These are phyloP conservation scores for Caenorhabditis panamensis DNA, from an alignment of 2,888 invertebrate genomes.

Conservation along the genomic window DNA sequence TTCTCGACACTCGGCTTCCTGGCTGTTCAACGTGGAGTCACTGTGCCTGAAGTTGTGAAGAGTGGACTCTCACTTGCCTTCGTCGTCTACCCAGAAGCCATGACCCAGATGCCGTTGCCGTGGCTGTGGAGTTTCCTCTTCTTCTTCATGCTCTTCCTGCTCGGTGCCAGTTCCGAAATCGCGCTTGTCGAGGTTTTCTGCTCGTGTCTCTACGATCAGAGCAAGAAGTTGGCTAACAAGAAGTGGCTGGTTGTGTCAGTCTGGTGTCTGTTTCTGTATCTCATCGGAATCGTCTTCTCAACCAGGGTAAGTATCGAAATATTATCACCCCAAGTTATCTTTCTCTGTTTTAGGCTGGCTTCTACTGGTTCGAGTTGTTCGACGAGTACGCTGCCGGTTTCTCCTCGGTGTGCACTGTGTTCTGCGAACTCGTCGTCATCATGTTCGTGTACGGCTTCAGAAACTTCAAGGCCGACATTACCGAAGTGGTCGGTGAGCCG, in stretches of 20 bases:
- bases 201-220: constrained; percentile 56
- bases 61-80: constrained; percentile 82
- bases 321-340: background rate
- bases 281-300: constrained; percentile 39
- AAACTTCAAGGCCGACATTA: constrained; percentile 48
- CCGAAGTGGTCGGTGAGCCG: constrained; percentile 29
- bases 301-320: constrained; percentile 17
- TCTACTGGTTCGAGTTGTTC: constrained; percentile 57
- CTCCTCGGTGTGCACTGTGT: constrained; percentile 37
- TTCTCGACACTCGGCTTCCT: constrained; percentile 74
- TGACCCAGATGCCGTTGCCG: constrained; percentile 81
- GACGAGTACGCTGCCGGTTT: constrained; percentile 57
- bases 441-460: constrained; percentile 46
- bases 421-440: constrained; percentile 33
- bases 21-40: constrained; percentile 54
- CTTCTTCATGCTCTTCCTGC: constrained; percentile 82
- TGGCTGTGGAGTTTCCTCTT: constrained; percentile 82
- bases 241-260: constrained; percentile 38
- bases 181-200: constrained; percentile 56
- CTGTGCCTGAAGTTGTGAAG: constrained; percentile 62
- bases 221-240: constrained; percentile 18
- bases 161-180: constrained; percentile 78
- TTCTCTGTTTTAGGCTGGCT: constrained; percentile 32
- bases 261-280: constrained; percentile 39
- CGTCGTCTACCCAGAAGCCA: constrained; percentile 82